phyloP scores from a whole-genome alignment of 2,888 invertebrate genomes.

The Bibio marci region DNA sequence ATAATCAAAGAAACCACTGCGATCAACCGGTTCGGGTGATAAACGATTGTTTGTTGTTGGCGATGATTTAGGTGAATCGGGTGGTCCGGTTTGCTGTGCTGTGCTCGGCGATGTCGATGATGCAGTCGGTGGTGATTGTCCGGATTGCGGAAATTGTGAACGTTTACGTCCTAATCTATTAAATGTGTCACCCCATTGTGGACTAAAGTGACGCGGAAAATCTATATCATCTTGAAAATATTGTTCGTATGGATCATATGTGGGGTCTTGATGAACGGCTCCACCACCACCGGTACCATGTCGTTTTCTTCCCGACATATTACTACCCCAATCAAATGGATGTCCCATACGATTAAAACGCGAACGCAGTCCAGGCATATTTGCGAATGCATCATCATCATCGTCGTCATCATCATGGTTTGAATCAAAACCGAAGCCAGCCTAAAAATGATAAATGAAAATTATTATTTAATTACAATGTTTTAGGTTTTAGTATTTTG shows the following conservation, averaged over 20 bases:
- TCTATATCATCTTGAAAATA: conserved; percentile 22
- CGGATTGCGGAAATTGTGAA: conserved; percentile 10
- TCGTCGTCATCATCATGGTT: conserved; percentile 19
- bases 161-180: conserved; percentile 21
- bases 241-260: conserved; percentile 7
- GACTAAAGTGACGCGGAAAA: conserved; percentile 23
- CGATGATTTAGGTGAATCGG: conserved; percentile 7
- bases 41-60: conserved; percentile 10
- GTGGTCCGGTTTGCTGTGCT: too few relatives aligned
- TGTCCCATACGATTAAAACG: conserved; percentile 25
- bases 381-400: conserved; percentile 21
- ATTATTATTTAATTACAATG: too few relatives aligned
- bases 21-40: neutral
- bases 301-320: neutral
- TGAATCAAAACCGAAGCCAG: conserved; percentile 25
- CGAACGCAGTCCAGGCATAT: conserved; percentile 24
- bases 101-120: too few relatives aligned
- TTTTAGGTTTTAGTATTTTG: too few relatives aligned
- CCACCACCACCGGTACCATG: neutral
- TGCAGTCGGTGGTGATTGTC: neutral
- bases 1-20: conserved; percentile 21
- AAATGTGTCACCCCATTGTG: conserved; percentile 3
- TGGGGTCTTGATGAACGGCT: neutral
- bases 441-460: too few relatives aligned
- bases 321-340: conserved; percentile 22